Conservation (phyloP, 2,888 invertebrate species). For the Dasysyrphus tricinctus region DNA sequence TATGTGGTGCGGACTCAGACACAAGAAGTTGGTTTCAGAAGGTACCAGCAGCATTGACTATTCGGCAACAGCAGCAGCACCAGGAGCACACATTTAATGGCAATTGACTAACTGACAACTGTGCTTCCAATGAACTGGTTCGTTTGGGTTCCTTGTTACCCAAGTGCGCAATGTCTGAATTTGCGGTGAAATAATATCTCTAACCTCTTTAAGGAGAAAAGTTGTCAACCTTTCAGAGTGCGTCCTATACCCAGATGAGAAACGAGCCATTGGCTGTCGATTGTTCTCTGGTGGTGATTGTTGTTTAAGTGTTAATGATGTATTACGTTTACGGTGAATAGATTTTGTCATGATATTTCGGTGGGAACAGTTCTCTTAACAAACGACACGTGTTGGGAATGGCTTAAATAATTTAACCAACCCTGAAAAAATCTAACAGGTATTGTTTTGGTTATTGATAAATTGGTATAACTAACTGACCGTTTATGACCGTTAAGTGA, state of each 20-base stretch:
- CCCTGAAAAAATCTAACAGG: no score
- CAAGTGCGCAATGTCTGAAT: conserved; percentile 25
- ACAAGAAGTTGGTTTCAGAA: not conserved
- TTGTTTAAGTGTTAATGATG: conserved; percentile 62
- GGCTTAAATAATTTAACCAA: not conserved
- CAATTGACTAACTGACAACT: conserved; percentile 64
- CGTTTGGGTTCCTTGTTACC: conserved; percentile 43
- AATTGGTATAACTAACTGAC: no score
- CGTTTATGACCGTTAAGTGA: no score
- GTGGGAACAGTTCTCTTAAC: no score
- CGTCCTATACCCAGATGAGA: conserved; percentile 41
- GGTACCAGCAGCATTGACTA: not conserved
- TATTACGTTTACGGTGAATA: conserved; percentile 17
- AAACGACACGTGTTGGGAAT: not conserved
- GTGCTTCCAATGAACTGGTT: conserved; percentile 62
- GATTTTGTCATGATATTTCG: conserved; percentile 32
- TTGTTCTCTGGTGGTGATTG: conserved; percentile 41
- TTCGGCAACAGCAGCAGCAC: conserved; percentile 28
- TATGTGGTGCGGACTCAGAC: conserved; percentile 12
- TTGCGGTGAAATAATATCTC: conserved; percentile 30
- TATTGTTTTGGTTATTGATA: no score
- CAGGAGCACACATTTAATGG: conserved; percentile 50
- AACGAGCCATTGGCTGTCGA: conserved; percentile 3
- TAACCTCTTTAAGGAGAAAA: conserved; percentile 27
- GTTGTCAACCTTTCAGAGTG: conserved; percentile 57